These are phyloP conservation scores for Rapana venosa DNA, from an alignment of 2,888 invertebrate genomes.

Conservation along the genomic window DNA sequence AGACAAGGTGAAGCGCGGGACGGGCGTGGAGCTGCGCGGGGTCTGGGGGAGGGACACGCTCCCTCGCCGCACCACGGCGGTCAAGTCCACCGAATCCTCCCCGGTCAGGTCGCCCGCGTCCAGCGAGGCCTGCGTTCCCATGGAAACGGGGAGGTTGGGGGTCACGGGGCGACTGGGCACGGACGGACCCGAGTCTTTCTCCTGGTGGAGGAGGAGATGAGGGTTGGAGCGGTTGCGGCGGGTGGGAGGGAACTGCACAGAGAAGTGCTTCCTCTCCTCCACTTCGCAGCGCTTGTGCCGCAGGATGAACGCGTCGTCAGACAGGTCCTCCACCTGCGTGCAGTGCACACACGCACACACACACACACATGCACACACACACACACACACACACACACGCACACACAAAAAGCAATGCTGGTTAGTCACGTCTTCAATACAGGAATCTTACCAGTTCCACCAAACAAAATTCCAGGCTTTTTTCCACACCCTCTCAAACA, in stretches of 20 bases:
- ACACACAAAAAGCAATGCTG: too few relatives aligned
- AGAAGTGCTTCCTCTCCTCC: conserved; percentile 85
- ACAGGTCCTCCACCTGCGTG: conserved; percentile 85
- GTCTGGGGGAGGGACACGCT: conserved; percentile 17
- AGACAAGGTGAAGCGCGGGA: background rate
- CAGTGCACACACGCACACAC: conserved; percentile 18
- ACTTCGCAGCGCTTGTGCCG: conserved; percentile 89
- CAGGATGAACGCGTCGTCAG: conserved; percentile 85
- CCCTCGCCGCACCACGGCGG: background rate
- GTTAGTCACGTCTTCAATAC: too few relatives aligned
- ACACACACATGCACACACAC: too few relatives aligned
- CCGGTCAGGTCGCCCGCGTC: conserved; percentile 3
- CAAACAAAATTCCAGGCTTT: too few relatives aligned
- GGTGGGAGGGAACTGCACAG: conserved; percentile 66
- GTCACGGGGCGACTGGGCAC: background rate
- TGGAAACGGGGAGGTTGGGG: conserved; percentile 28
- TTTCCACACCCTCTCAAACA: too few relatives aligned
- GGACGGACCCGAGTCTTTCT: background rate
- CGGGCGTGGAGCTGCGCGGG: conserved; percentile 10
- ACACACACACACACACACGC: too few relatives aligned
- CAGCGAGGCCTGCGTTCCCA: conserved; percentile 34
- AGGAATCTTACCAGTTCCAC: too few relatives aligned
- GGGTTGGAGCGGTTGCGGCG: conserved; percentile 57
- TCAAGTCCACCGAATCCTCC: conserved; percentile 36
- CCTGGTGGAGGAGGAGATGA: background rate